Evolutionary conservation across 2,888 invertebrate species (phyloP).

Genomic region (Erebia aethiops): DNA sequence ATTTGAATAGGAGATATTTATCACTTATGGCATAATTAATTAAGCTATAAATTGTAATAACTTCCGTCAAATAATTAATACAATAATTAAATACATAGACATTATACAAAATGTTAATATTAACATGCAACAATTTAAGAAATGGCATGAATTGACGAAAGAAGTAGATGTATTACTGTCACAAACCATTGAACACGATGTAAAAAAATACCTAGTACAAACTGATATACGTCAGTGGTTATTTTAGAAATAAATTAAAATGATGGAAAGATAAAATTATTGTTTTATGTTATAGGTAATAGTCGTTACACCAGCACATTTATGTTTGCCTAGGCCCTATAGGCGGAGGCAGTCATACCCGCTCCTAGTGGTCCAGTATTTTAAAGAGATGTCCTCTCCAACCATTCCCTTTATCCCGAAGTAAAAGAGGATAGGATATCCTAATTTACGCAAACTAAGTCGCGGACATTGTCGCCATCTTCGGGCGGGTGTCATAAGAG

Average conservation of each 20-base stretch:
- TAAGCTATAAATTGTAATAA: not conserved
- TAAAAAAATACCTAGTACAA: not conserved
- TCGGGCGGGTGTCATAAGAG: no score
- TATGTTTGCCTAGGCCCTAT: no score
- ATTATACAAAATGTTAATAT: constrained; percentile 10
- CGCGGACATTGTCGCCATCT: no score
- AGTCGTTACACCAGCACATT: not conserved
- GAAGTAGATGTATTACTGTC: constrained; percentile 7
- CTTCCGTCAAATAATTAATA: constrained; percentile 2
- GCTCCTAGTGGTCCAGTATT: no score
- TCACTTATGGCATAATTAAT: not conserved
- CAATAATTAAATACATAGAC: not conserved
- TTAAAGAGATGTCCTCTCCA: no score
- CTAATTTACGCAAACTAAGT: no score
- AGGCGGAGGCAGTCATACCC: no score
- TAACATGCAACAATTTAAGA: constrained; percentile 6
- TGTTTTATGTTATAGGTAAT: not conserved
- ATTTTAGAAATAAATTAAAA: constrained; percentile 4
- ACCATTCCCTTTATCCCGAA: no score
- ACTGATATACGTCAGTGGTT: constrained; percentile 1
- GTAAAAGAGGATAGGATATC: no score
- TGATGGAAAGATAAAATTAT: not conserved
- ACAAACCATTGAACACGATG: constrained; percentile 8
- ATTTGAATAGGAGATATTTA: not conserved
- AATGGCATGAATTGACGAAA: constrained; percentile 19